Conservation (phyloP, 2,113 vertebrate species). For the Tychaedon coryphoeus region DNA sequence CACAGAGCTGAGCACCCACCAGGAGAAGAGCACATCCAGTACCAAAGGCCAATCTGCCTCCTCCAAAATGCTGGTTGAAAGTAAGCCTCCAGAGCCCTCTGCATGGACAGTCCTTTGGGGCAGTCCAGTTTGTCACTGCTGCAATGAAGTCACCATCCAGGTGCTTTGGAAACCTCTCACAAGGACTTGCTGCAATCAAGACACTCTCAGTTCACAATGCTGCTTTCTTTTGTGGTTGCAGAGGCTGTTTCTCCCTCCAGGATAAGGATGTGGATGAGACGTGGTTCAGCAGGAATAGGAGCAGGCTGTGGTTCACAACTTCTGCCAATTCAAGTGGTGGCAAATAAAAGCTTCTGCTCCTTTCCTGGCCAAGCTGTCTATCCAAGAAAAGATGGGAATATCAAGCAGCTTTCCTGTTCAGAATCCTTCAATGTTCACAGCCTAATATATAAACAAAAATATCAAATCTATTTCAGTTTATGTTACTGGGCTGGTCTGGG, state of each 20-base stretch:
- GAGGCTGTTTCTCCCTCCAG: background rate
- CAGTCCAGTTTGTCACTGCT: background rate
- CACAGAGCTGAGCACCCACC: background rate
- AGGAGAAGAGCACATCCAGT: background rate
- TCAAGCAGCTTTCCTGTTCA: background rate
- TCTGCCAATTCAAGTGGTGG: background rate
- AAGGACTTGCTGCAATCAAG: background rate
- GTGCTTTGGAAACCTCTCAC: background rate
- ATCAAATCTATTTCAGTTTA: background rate
- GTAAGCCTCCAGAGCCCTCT: background rate
- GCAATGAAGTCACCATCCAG: background rate
- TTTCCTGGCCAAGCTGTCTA: background rate
- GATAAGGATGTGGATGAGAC: background rate
- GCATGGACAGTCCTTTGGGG: background rate
- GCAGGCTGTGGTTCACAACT: background rate
- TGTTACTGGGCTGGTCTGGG: background rate
- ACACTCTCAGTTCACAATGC: fast-evolving
- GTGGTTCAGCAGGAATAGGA: background rate
- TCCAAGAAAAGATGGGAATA: background rate
- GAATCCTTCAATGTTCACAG: background rate
- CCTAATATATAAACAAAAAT: background rate
- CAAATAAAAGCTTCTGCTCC: background rate
- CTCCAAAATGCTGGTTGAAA: background rate
- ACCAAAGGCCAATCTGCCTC: fast-evolving
- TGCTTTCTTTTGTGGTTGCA: background rate